Conservation (phyloP, 2,113 vertebrate species). For the Phainopepla nitens region DNA sequence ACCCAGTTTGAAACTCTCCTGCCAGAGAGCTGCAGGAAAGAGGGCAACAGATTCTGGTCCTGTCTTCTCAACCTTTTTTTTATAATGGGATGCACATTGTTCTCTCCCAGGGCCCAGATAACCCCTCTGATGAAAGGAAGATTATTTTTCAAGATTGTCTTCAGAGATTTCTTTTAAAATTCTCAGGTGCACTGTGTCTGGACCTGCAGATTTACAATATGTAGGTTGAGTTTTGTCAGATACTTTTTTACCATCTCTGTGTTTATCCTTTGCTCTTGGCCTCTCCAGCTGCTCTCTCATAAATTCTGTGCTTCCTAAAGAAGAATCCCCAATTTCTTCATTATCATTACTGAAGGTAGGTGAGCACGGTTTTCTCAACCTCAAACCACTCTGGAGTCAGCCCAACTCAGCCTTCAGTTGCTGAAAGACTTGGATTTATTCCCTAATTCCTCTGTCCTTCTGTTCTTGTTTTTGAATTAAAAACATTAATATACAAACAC, state of each 20-base stretch:
- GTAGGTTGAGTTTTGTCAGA: conserved; percentile 43
- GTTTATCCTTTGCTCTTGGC: conserved; percentile 57
- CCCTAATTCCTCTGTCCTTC: conserved; percentile 15
- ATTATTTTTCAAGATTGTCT: conserved; percentile 39
- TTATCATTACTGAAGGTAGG: conserved; percentile 29
- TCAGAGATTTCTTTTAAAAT: conserved; percentile 41
- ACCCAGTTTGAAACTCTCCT: neutral
- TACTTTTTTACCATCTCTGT: conserved; percentile 47
- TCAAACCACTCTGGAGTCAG: neutral
- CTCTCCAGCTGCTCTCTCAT: conserved; percentile 48
- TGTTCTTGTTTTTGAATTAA: conserved; percentile 12
- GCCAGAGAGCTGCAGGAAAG: neutral
- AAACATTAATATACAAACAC: neutral
- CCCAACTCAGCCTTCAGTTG: neutral
- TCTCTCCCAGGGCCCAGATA: neutral
- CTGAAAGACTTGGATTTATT: conserved; percentile 15
- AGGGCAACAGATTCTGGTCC: neutral
- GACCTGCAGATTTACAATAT: conserved; percentile 43
- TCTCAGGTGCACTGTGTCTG: neutral
- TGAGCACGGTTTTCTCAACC: neutral
- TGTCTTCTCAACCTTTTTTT: neutral
- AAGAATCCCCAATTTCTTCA: conserved; percentile 32
- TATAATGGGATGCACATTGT: neutral
- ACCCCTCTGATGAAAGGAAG: neutral
- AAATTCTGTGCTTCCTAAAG: conserved; percentile 44